Percentiles rank a stretch among this genome's conserved stretches.
Conservation (phyloP, 1,140 invertebrate genomes). For the Scaptomyza hsui region DNA sequence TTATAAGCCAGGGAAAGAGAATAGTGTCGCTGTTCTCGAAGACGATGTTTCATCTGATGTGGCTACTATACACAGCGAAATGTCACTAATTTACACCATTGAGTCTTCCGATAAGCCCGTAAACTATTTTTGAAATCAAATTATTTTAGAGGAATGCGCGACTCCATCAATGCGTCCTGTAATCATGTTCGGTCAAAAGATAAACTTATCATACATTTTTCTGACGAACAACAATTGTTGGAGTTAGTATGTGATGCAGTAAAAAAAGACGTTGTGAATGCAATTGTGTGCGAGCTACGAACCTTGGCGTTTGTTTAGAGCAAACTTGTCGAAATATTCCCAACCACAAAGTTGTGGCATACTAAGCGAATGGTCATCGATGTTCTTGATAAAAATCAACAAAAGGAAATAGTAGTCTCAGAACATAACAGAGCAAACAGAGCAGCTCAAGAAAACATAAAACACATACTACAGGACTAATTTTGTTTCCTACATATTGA, state of each 20-base stretch:
- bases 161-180: background rate
- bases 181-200: too few species aligned
- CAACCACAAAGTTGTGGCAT: too few species aligned
- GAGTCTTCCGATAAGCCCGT: slow-evolving; percentile 23
- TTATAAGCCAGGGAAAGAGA: slow-evolving; percentile 33
- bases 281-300: too few species aligned
- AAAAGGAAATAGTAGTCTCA: background rate
- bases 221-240: too few species aligned
- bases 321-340: too few species aligned
- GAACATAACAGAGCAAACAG: slow-evolving; percentile 4
- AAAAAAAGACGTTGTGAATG: too few species aligned
- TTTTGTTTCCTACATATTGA: too few species aligned
- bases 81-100: slow-evolving; percentile 1
- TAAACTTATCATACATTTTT: too few species aligned
- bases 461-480: background rate
- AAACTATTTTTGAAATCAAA: slow-evolving; percentile 34
- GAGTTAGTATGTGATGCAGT: too few species aligned
- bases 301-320: too few species aligned
- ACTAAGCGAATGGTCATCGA: background rate
- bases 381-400: background rate
- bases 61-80: too few species aligned
- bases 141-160: slow-evolving; percentile 12
- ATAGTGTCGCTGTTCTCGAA: too few species aligned
- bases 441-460: slow-evolving; percentile 6
- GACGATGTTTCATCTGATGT: slow-evolving; percentile 5